These are phyloP conservation scores for Ailurus styani DNA, from an alignment of 2,113 vertebrate genomes.

Conservation along the genomic window DNA sequence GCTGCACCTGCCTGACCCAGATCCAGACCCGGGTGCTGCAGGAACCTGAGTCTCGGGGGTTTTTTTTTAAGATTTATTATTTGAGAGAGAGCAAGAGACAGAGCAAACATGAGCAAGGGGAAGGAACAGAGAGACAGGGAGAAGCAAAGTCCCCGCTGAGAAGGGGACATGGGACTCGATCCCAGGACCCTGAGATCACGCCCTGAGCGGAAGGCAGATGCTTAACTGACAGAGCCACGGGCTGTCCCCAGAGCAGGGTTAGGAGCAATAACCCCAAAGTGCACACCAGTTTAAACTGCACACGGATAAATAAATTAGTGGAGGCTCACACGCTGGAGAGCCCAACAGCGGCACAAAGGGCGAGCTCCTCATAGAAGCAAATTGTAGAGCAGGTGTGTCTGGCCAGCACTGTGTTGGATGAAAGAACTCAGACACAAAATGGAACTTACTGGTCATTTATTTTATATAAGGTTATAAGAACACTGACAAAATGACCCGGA, in stretches of 20 bases:
- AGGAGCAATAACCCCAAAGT: background rate
- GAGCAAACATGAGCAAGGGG: background rate
- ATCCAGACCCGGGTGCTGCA: background rate
- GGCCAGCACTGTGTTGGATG: background rate
- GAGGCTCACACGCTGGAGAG: rapidly evolving
- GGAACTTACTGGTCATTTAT: background rate
- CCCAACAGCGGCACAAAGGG: too few species aligned
- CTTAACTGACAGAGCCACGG: too few species aligned
- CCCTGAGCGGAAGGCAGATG: too few species aligned
- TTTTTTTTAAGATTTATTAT: background rate
- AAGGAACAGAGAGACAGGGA: too few species aligned
- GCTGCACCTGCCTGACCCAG: rapidly evolving
- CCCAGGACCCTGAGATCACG: too few species aligned
- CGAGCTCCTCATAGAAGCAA: too few species aligned
- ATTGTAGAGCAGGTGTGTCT: too few species aligned
- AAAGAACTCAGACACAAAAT: background rate
- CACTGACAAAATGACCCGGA: background rate
- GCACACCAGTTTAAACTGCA: background rate
- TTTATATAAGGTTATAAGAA: background rate
- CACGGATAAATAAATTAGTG: rapidly evolving
- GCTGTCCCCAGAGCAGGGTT: too few species aligned
- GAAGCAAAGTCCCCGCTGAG: too few species aligned
- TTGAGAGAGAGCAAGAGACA: background rate
- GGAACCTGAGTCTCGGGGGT: rapidly evolving
- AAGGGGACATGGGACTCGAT: too few species aligned